Conservation (phyloP, 2,113 vertebrate genomes). For the Cacatua alba region DNA sequence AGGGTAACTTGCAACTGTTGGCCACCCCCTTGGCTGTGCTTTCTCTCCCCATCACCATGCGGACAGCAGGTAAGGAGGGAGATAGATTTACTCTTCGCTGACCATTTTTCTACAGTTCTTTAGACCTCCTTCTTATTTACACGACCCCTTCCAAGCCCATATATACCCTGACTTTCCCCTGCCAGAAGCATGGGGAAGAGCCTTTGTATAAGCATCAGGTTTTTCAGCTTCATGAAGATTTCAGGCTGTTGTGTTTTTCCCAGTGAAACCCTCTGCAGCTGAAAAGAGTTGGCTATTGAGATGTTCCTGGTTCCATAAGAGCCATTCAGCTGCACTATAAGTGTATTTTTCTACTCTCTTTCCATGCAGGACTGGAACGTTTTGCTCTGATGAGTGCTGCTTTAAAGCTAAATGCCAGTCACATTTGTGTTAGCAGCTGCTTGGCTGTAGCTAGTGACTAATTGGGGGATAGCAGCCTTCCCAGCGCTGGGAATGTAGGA, state of each 20-base stretch:
- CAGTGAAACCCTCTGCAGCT: neutral
- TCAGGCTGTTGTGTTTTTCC: conserved; percentile 16
- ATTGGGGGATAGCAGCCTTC: conserved; percentile 13
- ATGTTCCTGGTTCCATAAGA: neutral
- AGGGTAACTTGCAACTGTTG: neutral
- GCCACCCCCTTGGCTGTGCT: neutral
- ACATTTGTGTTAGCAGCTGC: conserved; percentile 25
- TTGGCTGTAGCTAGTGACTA: conserved; percentile 19
- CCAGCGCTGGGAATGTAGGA: neutral
- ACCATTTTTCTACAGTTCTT: neutral
- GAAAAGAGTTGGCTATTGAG: conserved; percentile 7
- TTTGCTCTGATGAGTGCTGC: conserved; percentile 25
- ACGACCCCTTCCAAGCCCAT: neutral
- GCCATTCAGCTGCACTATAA: conserved; percentile 43
- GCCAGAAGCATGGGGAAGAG: neutral
- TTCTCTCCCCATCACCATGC: neutral
- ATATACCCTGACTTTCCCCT: neutral
- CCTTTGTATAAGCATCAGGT: neutral
- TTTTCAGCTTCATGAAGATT: neutral
- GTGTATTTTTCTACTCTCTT: conserved; percentile 31
- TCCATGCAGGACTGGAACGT: conserved; percentile 26
- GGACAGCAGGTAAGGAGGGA: conserved; percentile 23
- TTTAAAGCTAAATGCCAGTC: conserved; percentile 48
- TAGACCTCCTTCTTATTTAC: neutral
- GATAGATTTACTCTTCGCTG: neutral